Percentiles rank a stretch among this genome's conserved stretches.
phyloP scores from a whole-genome alignment of 2,797 vertebrate species.

The Tapirus indicus region DNA sequence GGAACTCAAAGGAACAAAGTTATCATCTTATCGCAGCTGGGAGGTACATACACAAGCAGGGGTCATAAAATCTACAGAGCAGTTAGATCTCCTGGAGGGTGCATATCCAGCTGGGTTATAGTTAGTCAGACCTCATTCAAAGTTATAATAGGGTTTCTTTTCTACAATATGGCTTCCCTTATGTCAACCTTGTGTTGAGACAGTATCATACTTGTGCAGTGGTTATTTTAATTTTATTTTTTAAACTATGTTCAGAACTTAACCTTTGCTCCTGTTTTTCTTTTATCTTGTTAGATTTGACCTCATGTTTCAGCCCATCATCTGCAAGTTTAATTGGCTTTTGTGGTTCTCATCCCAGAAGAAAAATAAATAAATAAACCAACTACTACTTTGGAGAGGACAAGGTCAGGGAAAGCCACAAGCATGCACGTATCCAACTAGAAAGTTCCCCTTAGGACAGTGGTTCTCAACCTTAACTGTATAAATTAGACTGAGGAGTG shows the following conservation, averaged over 20 bases:
- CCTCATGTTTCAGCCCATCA: background rate
- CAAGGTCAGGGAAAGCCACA: background rate
- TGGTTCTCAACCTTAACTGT: background rate
- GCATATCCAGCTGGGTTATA: too few relatives aligned
- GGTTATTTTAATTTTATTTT: constrained; percentile 2
- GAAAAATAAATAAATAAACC: background rate
- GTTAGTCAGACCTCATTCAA: too few relatives aligned
- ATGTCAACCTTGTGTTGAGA: too few relatives aligned
- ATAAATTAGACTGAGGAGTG: background rate
- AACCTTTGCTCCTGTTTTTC: constrained; percentile 28
- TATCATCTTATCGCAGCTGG: too few relatives aligned
- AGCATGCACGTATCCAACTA: background rate
- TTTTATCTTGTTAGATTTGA: constrained; percentile 23
- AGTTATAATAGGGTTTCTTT: too few relatives aligned
- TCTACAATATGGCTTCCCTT: too few relatives aligned
- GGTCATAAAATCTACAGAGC: too few relatives aligned
- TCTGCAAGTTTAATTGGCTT: constrained; percentile 52
- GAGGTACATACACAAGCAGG: too few relatives aligned
- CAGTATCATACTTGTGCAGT: background rate
- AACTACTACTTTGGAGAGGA: background rate
- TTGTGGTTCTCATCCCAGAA: background rate
- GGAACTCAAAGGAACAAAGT: too few relatives aligned
- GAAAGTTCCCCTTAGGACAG: background rate
- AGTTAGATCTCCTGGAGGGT: too few relatives aligned
- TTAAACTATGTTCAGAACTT: constrained; percentile 7